Evolutionary conservation across 2,888 invertebrate species (phyloP), one percentile per base, ranked within the genome.

Genomic region (Augiades crinisus): DNA sequence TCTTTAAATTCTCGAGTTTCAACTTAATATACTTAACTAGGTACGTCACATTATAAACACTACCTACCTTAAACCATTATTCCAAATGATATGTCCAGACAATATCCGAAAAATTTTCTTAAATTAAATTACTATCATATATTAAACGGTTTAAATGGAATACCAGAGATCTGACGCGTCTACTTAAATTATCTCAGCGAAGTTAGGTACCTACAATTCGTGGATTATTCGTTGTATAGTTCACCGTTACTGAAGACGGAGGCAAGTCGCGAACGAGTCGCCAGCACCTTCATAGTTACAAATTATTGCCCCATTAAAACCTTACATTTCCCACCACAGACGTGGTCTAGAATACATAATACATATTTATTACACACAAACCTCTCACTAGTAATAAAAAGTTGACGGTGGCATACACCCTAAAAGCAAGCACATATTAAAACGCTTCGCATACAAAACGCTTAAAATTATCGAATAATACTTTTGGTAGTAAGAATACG

Each of bases 201-300:
- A 76, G 74, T 77, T 76, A 80, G 74, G 71, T 78, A 81, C 71
- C 68, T 76, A 75, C 65, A 72, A 73, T 65, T 75, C 70, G 67
- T 81, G 77, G 76, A 83, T 79, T 78, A 76, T 64, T 78, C 67
- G 73, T 78, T 81, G 80, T 78, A 81, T 80, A n/a, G 78, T 81
- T 78, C 71, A 46, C 34, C 45, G 33, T 67, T 64, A 58, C 61
- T 58, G 82, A 89, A 89, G 87, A 81, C 83, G 89, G 79, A 79
- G 88, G 87, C 87, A 81, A 89, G 89, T 89, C 87, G 75, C 70
- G 31, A 53, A 44, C 83, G 78, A 89, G 89, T 89, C 88, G 79
- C 89, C 89, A 88, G 86, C 88, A 81, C 78, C 88, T 89, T 89
- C 87, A 71, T 71, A 59, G 65, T 66, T 70, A 64, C 68, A 65